Base-by-base conservation (phyloP, 2,888 invertebrate genomes). In the Abrostola triplasia region DNA sequence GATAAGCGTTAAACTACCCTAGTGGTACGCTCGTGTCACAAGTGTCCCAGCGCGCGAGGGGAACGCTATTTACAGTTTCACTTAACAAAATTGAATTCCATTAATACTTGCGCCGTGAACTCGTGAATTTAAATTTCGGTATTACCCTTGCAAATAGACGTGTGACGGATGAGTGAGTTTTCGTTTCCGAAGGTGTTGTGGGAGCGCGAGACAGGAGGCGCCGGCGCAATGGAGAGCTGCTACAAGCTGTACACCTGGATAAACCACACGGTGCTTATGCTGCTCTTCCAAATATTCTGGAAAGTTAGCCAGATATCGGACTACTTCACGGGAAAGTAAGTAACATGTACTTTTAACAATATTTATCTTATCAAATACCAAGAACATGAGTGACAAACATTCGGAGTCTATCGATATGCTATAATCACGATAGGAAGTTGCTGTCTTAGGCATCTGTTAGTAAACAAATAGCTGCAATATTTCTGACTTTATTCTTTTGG, bases 251-350 rank as follows among this genome's bases (percentile, higher is more conserved):
- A 92, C 87, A 92, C 93, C 75, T 94, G 93, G 94, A 89, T 94
- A 75, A 93, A 92, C 84, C 90, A 94, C 73, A 92, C 93, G 11
- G 76, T 94, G 76, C 83, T 94, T 77, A 94, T 94, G 94, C 83
- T 94, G 81, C 84, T 94, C 59, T 89, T 94, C 69, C 94, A 94
- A 84, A 93, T 94, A 80, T 91, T 94, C 82, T 94, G 94, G 94
- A 94, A 94, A 85, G 90, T 94, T 79, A 93, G 90, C 85, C 94
- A 94, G 83, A 90, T 94, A 83, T 90, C 93, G 65, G 92, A 93
- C 85, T 94, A 86, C 80, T 93, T 94, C 70, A 91, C 86, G 70
- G 91, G 90, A 81, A 92, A 92, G 94, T 94, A 73, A 94, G 94
- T 91, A 80, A 70, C 54, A 52, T n/a, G 51, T 50, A 24, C 12